Evolutionary conservation across 2,888 invertebrate species (phyloP).

Genomic region (Mythimna impura): DNA sequence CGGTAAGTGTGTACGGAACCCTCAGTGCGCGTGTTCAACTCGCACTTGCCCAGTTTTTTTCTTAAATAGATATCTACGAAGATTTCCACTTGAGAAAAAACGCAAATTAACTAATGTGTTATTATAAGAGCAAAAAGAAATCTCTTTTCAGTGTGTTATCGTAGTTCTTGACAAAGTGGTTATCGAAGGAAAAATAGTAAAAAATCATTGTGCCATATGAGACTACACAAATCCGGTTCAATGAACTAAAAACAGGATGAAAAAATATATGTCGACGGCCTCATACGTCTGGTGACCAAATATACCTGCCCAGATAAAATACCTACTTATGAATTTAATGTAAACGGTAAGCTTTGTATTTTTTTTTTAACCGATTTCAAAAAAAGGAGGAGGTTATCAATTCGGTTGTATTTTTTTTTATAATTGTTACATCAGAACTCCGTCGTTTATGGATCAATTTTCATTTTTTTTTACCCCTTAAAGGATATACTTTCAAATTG

Average conservation of each 20-base stretch:
- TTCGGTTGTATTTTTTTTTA: no score
- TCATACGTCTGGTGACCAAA: slow-evolving; percentile 15
- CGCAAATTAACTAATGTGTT: neutral
- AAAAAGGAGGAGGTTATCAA: no score
- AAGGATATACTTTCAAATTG: no score
- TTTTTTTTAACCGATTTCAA: no score
- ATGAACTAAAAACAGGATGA: slow-evolving; percentile 69
- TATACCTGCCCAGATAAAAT: neutral
- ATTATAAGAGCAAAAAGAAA: neutral
- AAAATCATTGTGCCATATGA: slow-evolving; percentile 9
- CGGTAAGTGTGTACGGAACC: no score
- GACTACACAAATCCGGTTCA: slow-evolving; percentile 78
- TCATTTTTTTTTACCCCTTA: no score
- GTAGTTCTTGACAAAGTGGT: slow-evolving; percentile 10
- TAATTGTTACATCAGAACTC: no score
- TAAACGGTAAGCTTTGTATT: neutral
- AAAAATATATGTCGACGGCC: slow-evolving; percentile 27
- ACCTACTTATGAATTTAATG: neutral
- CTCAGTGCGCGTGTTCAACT: no score
- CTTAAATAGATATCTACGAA: neutral
- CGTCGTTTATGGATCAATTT: no score
- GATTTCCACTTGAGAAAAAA: neutral
- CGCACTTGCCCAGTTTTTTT: no score
- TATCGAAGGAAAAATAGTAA: slow-evolving; percentile 13
- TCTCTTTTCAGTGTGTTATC: neutral